A percentile compares a stretch with the other conserved stretches of the same genome.
These are phyloP conservation scores for Phainopepla nitens DNA, from an alignment of 2,113 vertebrate genomes.

Conservation along the genomic window DNA sequence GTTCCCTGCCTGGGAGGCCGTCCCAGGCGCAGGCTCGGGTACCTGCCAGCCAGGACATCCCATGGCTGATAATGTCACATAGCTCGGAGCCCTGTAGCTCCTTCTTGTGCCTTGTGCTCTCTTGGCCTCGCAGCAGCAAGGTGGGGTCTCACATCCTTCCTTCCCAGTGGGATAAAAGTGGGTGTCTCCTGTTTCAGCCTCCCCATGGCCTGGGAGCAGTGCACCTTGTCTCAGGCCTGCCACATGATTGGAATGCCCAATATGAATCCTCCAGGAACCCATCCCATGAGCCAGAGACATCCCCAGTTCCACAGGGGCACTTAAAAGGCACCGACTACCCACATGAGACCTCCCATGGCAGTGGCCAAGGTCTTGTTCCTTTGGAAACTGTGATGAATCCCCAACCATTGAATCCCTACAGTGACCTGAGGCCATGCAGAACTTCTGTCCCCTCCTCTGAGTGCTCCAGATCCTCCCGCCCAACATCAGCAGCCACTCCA, in stretches of 20 bases:
- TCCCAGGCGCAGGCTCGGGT: background rate
- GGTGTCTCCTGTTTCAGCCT: background rate
- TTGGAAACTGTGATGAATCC: background rate
- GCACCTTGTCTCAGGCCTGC: background rate
- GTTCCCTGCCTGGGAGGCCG: accelerated
- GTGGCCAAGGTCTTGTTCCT: background rate
- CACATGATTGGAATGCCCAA: background rate
- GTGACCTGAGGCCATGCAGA: background rate
- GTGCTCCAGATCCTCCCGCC: background rate
- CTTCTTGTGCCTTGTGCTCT: background rate
- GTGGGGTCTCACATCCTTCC: background rate
- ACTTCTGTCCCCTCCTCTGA: background rate
- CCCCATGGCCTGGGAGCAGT: background rate
- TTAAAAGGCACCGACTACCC: background rate
- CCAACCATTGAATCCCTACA: background rate
- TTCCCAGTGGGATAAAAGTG: background rate
- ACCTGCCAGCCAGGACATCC: background rate
- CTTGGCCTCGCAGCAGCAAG: background rate
- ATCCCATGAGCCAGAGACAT: background rate
- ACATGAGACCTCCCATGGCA: background rate
- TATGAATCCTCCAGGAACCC: background rate
- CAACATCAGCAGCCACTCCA: background rate
- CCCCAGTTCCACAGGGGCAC: background rate
- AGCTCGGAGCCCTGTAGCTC: background rate
- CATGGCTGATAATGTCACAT: background rate